phyloP scores from a whole-genome alignment of 2,888 invertebrate species.

The Drosophila infuscata region DNA sequence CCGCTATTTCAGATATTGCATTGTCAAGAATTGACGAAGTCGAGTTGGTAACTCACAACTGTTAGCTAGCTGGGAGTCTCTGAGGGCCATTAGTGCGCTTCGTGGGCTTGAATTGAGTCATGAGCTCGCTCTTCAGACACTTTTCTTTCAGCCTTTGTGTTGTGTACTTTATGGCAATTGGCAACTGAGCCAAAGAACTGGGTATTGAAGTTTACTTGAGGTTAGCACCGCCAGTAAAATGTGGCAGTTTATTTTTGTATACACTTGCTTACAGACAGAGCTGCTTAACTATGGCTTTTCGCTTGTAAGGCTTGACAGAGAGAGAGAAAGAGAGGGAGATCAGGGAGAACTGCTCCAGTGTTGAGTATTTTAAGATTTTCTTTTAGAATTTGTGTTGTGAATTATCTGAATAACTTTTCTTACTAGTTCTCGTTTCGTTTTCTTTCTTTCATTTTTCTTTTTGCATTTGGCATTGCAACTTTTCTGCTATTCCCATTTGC shows the following conservation, averaged over 20 bases:
- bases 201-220: constrained; percentile 58
- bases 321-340: neutral
- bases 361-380: neutral
- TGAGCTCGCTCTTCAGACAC: constrained; percentile 56
- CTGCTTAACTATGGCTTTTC: neutral
- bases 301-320: neutral
- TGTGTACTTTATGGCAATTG: constrained; percentile 48
- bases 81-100: constrained; percentile 43
- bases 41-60: constrained; percentile 19
- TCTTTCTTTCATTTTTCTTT: constrained; percentile 21
- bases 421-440: neutral
- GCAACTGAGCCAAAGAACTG: constrained; percentile 42
- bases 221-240: constrained; percentile 49
- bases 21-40: constrained; percentile 39
- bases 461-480: constrained; percentile 32
- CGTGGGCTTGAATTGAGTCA: constrained; percentile 50
- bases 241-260: constrained; percentile 22
- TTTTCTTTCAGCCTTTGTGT: constrained; percentile 52
- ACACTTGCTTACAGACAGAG: neutral
- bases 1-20: constrained; percentile 44
- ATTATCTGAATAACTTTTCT: neutral
- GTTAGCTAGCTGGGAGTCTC: constrained; percentile 3
- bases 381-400: constrained; percentile 11
- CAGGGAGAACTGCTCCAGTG: neutral
- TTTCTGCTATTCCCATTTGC: constrained; percentile 14